Evolutionary conservation across 1,140 invertebrate species (phyloP).

Genomic region (Penaeus vannamei): DNA sequence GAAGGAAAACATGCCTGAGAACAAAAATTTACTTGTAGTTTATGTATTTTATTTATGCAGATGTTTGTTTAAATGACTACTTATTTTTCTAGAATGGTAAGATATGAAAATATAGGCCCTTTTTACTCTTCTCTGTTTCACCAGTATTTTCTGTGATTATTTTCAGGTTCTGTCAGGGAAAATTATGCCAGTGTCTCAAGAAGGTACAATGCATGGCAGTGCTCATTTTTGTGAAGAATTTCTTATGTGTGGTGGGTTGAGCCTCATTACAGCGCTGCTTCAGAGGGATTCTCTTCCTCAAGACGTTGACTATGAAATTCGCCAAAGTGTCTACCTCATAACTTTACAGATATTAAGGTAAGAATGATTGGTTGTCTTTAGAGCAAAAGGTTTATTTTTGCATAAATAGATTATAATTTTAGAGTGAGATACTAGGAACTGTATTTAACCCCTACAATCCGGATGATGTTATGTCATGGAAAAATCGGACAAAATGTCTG

Average conservation of each 20-base stretch:
- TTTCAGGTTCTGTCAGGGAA: slow-evolving; percentile 74
- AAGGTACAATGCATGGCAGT: slow-evolving; percentile 70
- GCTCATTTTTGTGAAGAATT: slow-evolving; percentile 74
- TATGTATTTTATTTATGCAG: too few species aligned
- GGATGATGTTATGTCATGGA: too few species aligned
- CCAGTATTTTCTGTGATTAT: not conserved
- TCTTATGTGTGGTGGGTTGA: slow-evolving; percentile 73
- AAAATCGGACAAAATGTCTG: too few species aligned
- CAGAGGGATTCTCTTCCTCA: slow-evolving; percentile 73
- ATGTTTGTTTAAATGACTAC: too few species aligned
- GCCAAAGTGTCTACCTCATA: slow-evolving; percentile 75
- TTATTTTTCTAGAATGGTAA: too few species aligned
- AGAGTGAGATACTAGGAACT: not conserved
- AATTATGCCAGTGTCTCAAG: slow-evolving; percentile 73
- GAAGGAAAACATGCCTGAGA: too few species aligned
- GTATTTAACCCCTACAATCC: too few species aligned
- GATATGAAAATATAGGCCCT: too few species aligned
- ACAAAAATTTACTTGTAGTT: too few species aligned
- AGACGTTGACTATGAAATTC: slow-evolving; percentile 74
- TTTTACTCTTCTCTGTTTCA: not conserved
- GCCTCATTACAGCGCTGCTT: slow-evolving; percentile 73
- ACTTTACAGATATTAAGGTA: slow-evolving; percentile 74
- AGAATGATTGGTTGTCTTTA: not conserved
- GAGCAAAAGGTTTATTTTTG: not conserved
- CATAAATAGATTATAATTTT: not conserved